Base-by-base conservation (phyloP, 1,140 invertebrate species). In the Calliopsis andreniformis region DNA sequence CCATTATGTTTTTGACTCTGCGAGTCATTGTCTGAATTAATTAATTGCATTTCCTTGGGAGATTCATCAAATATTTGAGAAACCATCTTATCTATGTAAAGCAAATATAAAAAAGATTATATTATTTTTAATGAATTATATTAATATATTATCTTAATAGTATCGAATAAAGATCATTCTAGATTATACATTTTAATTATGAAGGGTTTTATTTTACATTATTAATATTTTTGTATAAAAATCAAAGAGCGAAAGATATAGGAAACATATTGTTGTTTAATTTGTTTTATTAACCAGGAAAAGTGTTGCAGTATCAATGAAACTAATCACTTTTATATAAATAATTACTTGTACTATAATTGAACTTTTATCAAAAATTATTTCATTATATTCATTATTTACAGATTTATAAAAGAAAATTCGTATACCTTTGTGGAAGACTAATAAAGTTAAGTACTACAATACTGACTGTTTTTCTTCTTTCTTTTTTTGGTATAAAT, bases 1-100 rank as follows among this genome's bases (percentile, higher is more conserved):
- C 28, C 47, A 25, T 45, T 23, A 20, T 43, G 30, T 25, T 75
- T 62, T 16, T 35, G 7, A 39, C 4, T 23, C 20, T 45, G 53
- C 20, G 32, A 76, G 6, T 70, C 69, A 7, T 82, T 76, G 45
- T 79, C 69, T 20, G 77, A 72, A 58, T 43, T 76, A 45, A 84
- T 58, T 18, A 76, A 32, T 1, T 67, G 53, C 10, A 79, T 66
- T 7, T 76, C 51, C 68, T 39, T 84, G 18, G 62, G 10, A 45
- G 43, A 73, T 53, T 82, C 75, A 59, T 78, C 58, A 58, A 63
- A 69, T 53, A 66, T 43, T 68, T 79, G 51, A 20, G 61, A 69
- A 1, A 64, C 63, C 80, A 83, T 83, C 61, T 79, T 72, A 2
- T 16, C 51, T 67, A 67, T 6, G 30, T 58, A 16, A 43, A 56